phyloP scores from a whole-genome alignment of 2,797 vertebrate genomes.

The Hemibagrus guttatus region DNA sequence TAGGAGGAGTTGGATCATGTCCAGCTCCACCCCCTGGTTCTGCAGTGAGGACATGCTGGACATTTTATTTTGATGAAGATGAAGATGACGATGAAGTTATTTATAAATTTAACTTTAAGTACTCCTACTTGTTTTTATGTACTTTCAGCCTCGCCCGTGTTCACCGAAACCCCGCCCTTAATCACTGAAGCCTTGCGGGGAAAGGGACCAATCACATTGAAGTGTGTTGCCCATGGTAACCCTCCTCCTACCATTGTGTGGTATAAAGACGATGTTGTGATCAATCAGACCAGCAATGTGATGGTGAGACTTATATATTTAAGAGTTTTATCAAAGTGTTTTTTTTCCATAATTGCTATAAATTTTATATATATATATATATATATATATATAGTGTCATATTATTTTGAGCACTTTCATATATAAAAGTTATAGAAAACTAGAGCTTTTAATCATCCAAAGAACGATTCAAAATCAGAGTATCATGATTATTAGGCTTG shows the following conservation, averaged over 20 bases:
- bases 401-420: not conserved
- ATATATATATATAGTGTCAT: not conserved
- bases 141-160: conserved; percentile 81
- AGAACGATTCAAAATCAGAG: not conserved
- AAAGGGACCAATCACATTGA: conserved; percentile 73
- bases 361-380: too few relatives aligned
- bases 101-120: conserved; percentile 19
- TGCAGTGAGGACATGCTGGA: not conserved
- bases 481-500: not conserved
- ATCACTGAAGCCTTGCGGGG: conserved; percentile 77
- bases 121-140: conserved; percentile 25
- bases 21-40: not conserved
- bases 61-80: not conserved
- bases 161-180: conserved; percentile 79
- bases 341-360: not conserved
- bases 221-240: conserved; percentile 83
- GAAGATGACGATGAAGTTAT: not conserved
- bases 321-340: not conserved
- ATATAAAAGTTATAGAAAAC: not conserved
- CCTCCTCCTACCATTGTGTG: conserved; percentile 84
- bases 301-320: conserved; percentile 63
- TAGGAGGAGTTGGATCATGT: not conserved
- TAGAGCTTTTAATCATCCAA: not conserved
- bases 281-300: conserved; percentile 64
- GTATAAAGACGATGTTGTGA: conserved; percentile 76